phyloP scores from a whole-genome alignment of 2,113 vertebrate species.

The Labeo catla region DNA sequence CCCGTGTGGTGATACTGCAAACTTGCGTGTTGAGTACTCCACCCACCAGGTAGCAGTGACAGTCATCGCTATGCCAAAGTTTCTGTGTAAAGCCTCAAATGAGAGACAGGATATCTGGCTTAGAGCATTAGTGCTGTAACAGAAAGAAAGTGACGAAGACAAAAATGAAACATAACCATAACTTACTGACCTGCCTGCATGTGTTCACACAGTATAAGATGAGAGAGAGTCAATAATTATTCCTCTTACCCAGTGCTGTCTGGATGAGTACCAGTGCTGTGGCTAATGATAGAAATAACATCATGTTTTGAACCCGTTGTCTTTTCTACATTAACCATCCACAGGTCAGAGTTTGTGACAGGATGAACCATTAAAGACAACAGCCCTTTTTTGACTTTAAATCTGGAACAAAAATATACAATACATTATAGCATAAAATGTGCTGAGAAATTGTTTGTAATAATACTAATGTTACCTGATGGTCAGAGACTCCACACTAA shows the following conservation, averaged over 20 bases:
- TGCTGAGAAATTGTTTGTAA: not conserved
- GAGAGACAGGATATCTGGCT: slow-evolving; percentile 71
- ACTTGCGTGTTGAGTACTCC: slow-evolving; percentile 64
- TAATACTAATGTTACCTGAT: slow-evolving; percentile 66
- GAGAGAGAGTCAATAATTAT: not conserved
- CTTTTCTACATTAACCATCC: slow-evolving; percentile 70
- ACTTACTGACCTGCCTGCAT: too few species aligned
- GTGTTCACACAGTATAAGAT: too few species aligned
- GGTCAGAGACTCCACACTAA: slow-evolving; percentile 66
- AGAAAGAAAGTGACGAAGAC: not conserved
- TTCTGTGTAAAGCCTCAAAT: slow-evolving; percentile 60
- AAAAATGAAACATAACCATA: not conserved
- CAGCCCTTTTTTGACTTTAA: slow-evolving; percentile 73
- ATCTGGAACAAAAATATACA: slow-evolving; percentile 56
- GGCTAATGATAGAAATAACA: slow-evolving; percentile 70
- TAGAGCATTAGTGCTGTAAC: slow-evolving; percentile 59
- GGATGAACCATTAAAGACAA: slow-evolving; percentile 67
- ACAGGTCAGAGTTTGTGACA: slow-evolving; percentile 63
- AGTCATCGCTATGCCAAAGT: slow-evolving; percentile 71
- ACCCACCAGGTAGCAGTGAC: slow-evolving; percentile 72
- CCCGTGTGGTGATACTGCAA: slow-evolving; percentile 24
- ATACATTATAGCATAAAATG: not conserved
- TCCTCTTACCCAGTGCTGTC: slow-evolving; percentile 55
- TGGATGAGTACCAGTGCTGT: slow-evolving; percentile 51
- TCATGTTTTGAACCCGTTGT: slow-evolving; percentile 68